These are phyloP conservation scores for Antennarius maculatus DNA, from an alignment of 2,797 vertebrate genomes.

Conservation along the genomic window DNA sequence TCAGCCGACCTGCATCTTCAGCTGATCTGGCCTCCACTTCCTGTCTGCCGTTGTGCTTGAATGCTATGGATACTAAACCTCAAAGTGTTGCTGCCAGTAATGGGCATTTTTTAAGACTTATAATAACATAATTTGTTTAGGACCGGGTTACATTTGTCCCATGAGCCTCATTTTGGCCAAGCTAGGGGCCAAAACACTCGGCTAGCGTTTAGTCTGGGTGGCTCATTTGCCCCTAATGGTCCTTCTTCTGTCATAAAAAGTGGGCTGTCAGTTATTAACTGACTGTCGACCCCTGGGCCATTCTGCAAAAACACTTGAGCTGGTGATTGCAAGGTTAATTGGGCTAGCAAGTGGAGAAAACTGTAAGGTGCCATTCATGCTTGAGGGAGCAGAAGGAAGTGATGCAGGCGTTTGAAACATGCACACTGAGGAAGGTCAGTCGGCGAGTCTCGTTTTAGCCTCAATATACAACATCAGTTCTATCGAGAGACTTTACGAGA, in stretches of 20 bases:
- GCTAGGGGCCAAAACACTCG: constrained; percentile 18
- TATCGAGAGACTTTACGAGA: too few species aligned
- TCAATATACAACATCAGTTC: too few species aligned
- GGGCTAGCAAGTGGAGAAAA: not conserved
- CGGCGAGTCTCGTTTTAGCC: not conserved
- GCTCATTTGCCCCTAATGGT: constrained; percentile 16
- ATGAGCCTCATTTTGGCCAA: constrained; percentile 16
- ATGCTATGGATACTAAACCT: too few species aligned
- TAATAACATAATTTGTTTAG: not conserved
- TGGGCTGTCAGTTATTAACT: constrained; percentile 18
- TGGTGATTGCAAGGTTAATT: constrained; percentile 33
- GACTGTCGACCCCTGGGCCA: constrained; percentile 2
- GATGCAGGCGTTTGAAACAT: constrained; percentile 3
- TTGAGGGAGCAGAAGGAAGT: not conserved
- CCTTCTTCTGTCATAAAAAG: constrained; percentile 5
- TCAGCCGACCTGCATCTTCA: not conserved
- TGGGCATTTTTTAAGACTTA: not conserved
- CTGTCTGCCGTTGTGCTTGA: not conserved
- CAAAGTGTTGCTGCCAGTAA: not conserved
- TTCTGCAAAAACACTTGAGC: constrained; percentile 35
- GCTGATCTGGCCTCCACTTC: not conserved
- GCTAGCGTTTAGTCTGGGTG: constrained; percentile 18
- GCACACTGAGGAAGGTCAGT: not conserved
- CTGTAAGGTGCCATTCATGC: not conserved
- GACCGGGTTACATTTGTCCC: constrained; percentile 15